Evolutionary conservation across 2,113 vertebrate genomes (phyloP).

Genomic region (Hypanus sabinus): DNA sequence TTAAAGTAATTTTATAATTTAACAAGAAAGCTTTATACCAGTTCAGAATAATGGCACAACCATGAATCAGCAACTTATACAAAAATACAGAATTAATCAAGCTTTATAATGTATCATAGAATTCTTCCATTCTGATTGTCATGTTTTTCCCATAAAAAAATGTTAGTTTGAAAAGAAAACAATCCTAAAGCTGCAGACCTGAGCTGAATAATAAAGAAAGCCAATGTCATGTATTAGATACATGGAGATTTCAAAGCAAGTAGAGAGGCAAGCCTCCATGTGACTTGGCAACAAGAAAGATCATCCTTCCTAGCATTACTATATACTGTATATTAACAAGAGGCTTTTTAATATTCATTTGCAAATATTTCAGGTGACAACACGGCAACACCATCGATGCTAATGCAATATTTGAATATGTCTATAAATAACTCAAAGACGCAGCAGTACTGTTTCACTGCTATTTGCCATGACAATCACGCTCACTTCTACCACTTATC

Average conservation of each 20-base stretch:
- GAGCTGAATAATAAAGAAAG: background rate
- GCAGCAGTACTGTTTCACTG: background rate
- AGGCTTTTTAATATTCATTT: background rate
- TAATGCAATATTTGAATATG: constrained; percentile 10
- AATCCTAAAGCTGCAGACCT: background rate
- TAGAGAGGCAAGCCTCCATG: background rate
- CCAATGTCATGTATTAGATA: constrained; percentile 8
- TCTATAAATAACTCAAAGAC: constrained; percentile 29
- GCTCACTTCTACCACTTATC: constrained; percentile 27
- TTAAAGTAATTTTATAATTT: background rate
- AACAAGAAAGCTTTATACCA: background rate
- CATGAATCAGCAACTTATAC: constrained; percentile 2
- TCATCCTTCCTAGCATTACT: background rate
- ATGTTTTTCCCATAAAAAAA: background rate
- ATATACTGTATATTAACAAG: background rate
- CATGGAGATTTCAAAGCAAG: background rate
- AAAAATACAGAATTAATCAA: background rate
- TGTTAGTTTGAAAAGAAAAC: constrained; percentile 2
- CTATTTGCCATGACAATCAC: constrained; percentile 37
- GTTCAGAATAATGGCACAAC: background rate
- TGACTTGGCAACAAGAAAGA: background rate
- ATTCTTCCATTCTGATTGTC: background rate
- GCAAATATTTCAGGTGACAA: constrained; percentile 35
- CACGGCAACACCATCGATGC: background rate
- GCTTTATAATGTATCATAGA: background rate